These are phyloP conservation scores for Thymallus thymallus DNA, from an alignment of 2,113 vertebrate species.

Conservation along the genomic window DNA sequence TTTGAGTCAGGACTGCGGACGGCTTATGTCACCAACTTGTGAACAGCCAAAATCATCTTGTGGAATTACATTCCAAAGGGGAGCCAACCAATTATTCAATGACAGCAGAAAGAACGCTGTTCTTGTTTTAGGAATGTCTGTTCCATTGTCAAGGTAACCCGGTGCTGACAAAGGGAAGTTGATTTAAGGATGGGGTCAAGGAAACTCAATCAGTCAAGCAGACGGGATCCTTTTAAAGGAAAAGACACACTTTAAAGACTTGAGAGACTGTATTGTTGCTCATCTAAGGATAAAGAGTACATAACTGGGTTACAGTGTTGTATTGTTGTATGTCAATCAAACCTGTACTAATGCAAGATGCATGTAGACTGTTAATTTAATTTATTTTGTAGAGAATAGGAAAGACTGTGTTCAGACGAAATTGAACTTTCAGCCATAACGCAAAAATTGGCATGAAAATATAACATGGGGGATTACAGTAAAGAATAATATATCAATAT, in stretches of 20 bases:
- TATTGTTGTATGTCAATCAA: background rate
- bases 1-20: background rate
- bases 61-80: background rate
- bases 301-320: no score
- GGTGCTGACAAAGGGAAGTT: slow-evolving; percentile 32
- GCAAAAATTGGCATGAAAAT: no score
- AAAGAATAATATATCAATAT: no score
- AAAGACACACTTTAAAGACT: slow-evolving; percentile 18
- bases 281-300: no score
- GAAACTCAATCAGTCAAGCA: background rate
- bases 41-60: background rate
- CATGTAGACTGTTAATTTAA: no score
- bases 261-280: background rate
- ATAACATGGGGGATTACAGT: no score
- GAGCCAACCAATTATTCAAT: background rate
- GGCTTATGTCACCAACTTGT: background rate
- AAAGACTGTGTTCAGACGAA: no score
- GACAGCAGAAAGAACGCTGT: background rate
- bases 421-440: no score
- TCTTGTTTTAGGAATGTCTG: background rate
- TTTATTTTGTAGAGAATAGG: no score
- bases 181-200: slow-evolving; percentile 21
- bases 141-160: background rate
- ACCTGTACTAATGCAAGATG: no score
- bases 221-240: slow-evolving; percentile 9